phyloP scores from a whole-genome alignment of 2,888 invertebrate genomes.

The Sarcophaga subvicina region DNA sequence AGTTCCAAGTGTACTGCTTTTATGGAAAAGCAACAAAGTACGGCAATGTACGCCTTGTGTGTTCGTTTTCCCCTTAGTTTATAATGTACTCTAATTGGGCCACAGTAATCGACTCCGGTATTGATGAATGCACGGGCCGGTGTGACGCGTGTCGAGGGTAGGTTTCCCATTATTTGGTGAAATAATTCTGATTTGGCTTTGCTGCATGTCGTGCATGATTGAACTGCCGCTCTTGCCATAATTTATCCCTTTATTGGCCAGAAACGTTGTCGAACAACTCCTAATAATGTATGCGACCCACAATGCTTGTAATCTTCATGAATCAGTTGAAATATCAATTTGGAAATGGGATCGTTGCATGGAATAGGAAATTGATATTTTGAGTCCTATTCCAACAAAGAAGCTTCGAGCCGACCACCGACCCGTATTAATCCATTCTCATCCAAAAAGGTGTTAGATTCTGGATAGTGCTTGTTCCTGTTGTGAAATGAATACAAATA shows the following conservation, averaged over 20 bases:
- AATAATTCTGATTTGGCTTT: neutral
- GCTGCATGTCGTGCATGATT: neutral
- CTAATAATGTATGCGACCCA: conserved; percentile 5
- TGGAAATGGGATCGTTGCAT: conserved; percentile 43
- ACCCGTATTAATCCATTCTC: neutral
- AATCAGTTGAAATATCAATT: neutral
- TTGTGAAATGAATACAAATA: too few species aligned
- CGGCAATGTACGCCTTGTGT: too few species aligned
- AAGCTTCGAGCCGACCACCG: conserved; percentile 61
- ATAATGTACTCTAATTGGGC: too few species aligned
- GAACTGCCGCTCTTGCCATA: too few species aligned
- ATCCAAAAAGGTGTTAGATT: too few species aligned
- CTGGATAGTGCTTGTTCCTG: too few species aligned
- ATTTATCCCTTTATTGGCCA: neutral
- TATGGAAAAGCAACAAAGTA: too few species aligned
- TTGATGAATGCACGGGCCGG: too few species aligned
- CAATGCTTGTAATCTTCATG: conserved; percentile 11
- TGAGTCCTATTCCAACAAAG: conserved; percentile 46
- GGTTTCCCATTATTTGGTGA: neutral
- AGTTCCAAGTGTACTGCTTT: too few species aligned
- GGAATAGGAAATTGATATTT: conserved; percentile 72
- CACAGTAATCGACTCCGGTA: neutral
- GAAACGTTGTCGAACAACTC: conserved; percentile 14
- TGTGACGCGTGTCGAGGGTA: too few species aligned
- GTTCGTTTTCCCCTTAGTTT: too few species aligned